Conservation (phyloP, 2,888 invertebrate genomes). For the Argynnis bischoffii region DNA sequence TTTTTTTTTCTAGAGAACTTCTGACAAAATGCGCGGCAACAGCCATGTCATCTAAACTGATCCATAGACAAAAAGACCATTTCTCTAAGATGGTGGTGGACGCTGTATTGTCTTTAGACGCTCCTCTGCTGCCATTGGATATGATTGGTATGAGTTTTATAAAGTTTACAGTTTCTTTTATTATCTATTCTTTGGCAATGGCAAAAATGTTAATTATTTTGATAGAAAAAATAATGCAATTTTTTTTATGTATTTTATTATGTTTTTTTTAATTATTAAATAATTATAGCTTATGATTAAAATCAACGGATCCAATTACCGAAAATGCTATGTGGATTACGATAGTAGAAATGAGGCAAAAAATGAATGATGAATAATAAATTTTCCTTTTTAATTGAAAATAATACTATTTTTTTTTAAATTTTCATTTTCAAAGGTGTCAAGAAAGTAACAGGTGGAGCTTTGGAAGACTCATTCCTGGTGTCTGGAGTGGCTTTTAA, state of each 20-base stretch:
- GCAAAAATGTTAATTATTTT: too few relatives aligned
- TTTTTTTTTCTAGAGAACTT: conserved; percentile 64
- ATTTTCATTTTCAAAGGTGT: conserved; percentile 84
- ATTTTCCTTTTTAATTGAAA: background rate
- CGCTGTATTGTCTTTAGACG: conserved; percentile 94
- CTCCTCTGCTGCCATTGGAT: conserved; percentile 92
- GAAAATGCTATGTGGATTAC: conserved; percentile 43
- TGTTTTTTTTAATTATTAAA: background rate
- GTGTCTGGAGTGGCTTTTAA: conserved; percentile 99
- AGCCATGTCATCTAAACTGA: conserved; percentile 97
- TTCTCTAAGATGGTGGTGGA: conserved; percentile 99
- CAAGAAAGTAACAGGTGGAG: conserved; percentile 95
- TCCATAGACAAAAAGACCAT: conserved; percentile 96
- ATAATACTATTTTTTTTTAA: background rate
- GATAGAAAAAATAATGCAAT: background rate
- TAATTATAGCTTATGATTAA: conserved; percentile 47
- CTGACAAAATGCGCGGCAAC: conserved; percentile 96
- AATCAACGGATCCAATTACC: conserved; percentile 55
- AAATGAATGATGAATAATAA: too few relatives aligned
- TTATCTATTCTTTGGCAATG: background rate
- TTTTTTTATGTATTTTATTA: background rate
- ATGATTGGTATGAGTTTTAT: conserved; percentile 89
- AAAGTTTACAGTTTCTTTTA: background rate
- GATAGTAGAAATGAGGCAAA: conserved; percentile 44
- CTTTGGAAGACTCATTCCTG: conserved; percentile 92